Evolutionary conservation across 2,797 vertebrate genomes (phyloP).

Genomic region (Thripadectes ignobilis): DNA sequence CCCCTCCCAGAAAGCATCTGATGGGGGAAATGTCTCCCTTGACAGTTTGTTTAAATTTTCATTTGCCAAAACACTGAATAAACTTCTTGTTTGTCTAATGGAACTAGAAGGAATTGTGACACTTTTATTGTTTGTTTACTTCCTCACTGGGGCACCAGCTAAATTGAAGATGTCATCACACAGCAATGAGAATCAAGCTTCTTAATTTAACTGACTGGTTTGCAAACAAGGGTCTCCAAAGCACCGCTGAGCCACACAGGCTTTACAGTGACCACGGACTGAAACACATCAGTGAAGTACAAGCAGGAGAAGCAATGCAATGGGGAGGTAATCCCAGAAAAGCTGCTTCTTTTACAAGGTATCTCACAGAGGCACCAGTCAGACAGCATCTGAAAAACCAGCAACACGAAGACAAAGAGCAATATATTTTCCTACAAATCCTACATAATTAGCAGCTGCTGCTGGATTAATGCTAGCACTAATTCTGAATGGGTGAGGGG

Average conservation of each 20-base stretch:
- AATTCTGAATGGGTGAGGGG: background rate
- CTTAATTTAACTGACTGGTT: constrained; percentile 58
- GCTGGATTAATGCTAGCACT: constrained; percentile 27
- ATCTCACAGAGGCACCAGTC: background rate
- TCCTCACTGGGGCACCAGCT: constrained; percentile 46
- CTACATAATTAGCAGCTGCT: constrained; percentile 52
- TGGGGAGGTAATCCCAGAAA: background rate
- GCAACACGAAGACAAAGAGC: background rate
- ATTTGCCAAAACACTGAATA: constrained; percentile 62
- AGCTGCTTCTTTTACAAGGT: constrained; percentile 12
- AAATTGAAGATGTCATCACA: constrained; percentile 63
- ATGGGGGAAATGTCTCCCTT: constrained; percentile 40
- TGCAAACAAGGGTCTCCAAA: constrained; percentile 39
- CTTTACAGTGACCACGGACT: background rate
- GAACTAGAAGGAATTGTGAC: constrained; percentile 63
- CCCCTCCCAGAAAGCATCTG: constrained; percentile 39
- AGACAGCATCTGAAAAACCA: background rate
- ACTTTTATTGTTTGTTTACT: constrained; percentile 70
- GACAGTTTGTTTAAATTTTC: constrained; percentile 67
- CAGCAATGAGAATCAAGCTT: constrained; percentile 45
- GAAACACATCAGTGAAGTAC: background rate
- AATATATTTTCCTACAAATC: constrained; percentile 35
- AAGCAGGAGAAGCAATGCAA: background rate
- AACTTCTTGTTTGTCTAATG: constrained; percentile 69
- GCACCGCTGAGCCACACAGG: background rate